phyloP scores from a whole-genome alignment of 2,113 vertebrate genomes.

The Tylochromis polylepis region DNA sequence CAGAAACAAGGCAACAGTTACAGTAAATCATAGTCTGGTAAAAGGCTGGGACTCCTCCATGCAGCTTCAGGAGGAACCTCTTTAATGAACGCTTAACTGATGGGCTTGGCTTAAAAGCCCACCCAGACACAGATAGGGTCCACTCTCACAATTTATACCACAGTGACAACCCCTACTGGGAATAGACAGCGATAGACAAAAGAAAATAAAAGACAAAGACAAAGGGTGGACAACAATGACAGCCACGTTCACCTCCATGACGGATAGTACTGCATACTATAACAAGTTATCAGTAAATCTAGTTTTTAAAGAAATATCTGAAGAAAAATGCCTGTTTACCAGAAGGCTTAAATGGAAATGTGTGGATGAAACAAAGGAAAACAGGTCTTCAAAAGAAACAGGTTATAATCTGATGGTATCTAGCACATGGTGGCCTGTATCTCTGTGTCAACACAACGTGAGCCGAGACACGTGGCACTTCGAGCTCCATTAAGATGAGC shows the following conservation, averaged over 20 bases:
- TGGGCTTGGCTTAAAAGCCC: slow-evolving; percentile 71
- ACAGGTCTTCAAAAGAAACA: slow-evolving; percentile 50
- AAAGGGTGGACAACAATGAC: not conserved
- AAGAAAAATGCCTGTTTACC: not conserved
- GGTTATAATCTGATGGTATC: slow-evolving; percentile 68
- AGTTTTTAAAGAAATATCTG: slow-evolving; percentile 3
- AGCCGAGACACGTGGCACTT: slow-evolving; percentile 47
- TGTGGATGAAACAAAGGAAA: slow-evolving; percentile 12
- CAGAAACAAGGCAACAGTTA: slow-evolving; percentile 53
- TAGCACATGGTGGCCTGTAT: slow-evolving; percentile 25
- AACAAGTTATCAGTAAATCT: slow-evolving; percentile 8
- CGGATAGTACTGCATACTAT: not conserved
- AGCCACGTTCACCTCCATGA: not conserved
- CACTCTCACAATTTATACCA: slow-evolving; percentile 54
- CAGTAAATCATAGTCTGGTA: slow-evolving; percentile 51
- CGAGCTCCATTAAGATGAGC: slow-evolving; percentile 50
- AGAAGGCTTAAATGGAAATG: not conserved
- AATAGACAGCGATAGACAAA: not conserved
- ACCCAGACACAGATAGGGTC: slow-evolving; percentile 62
- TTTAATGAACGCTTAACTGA: slow-evolving; percentile 78
- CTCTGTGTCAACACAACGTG: slow-evolving; percentile 55
- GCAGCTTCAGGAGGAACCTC: slow-evolving; percentile 47
- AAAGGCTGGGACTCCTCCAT: slow-evolving; percentile 44
- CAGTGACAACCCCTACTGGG: slow-evolving; percentile 36
- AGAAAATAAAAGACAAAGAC: slow-evolving; percentile 9